A percentile compares a stretch with the other conserved stretches of the same genome.
phyloP scores from a whole-genome alignment of 1,140 invertebrate species.

The Macrostomum lignano region DNA sequence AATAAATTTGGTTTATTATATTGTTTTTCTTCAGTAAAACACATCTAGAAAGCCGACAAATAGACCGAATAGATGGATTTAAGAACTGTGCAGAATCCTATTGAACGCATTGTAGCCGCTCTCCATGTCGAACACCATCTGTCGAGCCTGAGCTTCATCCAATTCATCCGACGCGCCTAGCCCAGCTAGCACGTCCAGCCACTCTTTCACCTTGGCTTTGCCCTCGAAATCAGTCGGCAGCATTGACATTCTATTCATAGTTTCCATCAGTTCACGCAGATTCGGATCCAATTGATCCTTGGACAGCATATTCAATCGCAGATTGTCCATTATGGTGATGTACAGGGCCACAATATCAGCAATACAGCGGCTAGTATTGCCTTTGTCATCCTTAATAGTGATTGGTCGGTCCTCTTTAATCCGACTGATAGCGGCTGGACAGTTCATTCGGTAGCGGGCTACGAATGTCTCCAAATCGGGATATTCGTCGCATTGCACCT shows the following conservation, averaged over 20 bases:
- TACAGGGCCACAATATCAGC: conserved; percentile 75
- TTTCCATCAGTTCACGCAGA: conserved; percentile 63
- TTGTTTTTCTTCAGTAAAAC: no score
- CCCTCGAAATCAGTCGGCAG: conserved; percentile 57
- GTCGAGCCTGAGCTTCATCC: conserved; percentile 53
- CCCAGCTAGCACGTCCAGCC: conserved; percentile 48
- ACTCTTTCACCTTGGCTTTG: conserved; percentile 55
- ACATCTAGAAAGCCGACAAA: no score
- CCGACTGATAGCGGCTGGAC: conserved; percentile 73
- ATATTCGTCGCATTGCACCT: conserved; percentile 72
- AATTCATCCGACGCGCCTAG: conserved; percentile 90
- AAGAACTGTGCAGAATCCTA: conserved; percentile 46
- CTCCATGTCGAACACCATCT: conserved; percentile 83
- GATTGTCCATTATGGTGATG: conserved; percentile 88
- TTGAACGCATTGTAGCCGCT: conserved; percentile 70
- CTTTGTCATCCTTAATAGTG: conserved; percentile 91
- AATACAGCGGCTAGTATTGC: conserved; percentile 91
- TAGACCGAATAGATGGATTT: no score
- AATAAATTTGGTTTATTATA: no score
- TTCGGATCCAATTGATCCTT: conserved; percentile 90
- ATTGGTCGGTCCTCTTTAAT: conserved; percentile 91
- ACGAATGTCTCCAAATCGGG: conserved; percentile 65
- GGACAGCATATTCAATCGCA: conserved; percentile 67
- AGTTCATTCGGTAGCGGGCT: conserved; percentile 61
- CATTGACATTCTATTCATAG: conserved; percentile 51